Evolutionary conservation across 2,888 invertebrate genomes (phyloP).

Genomic region (Paralinhomoeus sp.): DNA sequence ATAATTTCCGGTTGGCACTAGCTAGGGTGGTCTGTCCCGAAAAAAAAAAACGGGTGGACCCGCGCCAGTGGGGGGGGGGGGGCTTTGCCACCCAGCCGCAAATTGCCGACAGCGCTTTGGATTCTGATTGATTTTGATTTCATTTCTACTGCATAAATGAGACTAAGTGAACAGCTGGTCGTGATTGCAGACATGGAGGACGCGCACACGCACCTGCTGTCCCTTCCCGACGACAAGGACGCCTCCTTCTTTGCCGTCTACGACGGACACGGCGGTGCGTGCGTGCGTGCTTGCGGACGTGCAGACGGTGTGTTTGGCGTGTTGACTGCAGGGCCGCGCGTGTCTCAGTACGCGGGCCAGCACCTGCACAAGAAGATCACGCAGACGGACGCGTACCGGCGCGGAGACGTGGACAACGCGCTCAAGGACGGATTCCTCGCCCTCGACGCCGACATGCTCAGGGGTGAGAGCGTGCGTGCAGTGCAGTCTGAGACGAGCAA

Average conservation of each 20-base stretch:
- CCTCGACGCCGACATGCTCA: constrained; percentile 71
- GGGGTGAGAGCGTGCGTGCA: constrained; percentile 27
- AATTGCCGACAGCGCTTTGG: too few relatives aligned
- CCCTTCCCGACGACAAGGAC: constrained; percentile 56
- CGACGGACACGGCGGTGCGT: constrained; percentile 58
- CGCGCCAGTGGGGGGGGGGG: too few relatives aligned
- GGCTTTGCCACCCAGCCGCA: too few relatives aligned
- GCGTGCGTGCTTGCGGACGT: neutral
- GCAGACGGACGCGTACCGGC: constrained; percentile 32
- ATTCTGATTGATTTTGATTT: too few relatives aligned
- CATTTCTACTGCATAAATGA: too few relatives aligned
- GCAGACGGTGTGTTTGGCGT: neutral
- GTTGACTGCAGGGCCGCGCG: constrained; percentile 34
- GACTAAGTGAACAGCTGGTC: too few relatives aligned
- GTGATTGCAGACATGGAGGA: constrained; percentile 65
- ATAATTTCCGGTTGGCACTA: too few relatives aligned
- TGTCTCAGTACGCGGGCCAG: constrained; percentile 80
- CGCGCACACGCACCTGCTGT: constrained; percentile 80
- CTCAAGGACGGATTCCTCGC: constrained; percentile 69
- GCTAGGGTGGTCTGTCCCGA: too few relatives aligned
- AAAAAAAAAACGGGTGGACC: too few relatives aligned
- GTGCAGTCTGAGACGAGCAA: too few relatives aligned
- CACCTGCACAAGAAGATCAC: constrained; percentile 77
- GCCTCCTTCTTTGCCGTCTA: constrained; percentile 89
- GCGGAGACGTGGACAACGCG: constrained; percentile 59